Conservation (phyloP, 2,888 invertebrate genomes). For the Chalcosyrphus nemorum region DNA sequence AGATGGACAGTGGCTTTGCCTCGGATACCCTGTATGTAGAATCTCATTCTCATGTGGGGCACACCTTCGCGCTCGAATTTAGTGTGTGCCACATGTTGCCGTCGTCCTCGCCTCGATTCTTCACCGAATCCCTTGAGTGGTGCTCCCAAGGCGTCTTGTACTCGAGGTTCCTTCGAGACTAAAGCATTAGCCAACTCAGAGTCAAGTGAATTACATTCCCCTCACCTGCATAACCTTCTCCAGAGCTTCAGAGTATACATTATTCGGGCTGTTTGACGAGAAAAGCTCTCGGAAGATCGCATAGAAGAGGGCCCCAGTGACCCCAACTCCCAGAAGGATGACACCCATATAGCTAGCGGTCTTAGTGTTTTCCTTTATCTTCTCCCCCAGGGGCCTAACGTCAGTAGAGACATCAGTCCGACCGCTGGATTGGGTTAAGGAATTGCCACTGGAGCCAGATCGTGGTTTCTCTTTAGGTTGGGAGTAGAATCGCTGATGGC, state of each 20-base stretch:
- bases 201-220: slow-evolving; percentile 33
- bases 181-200: not conserved
- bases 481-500: slow-evolving; percentile 41
- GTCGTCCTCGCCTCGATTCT: slow-evolving; percentile 90
- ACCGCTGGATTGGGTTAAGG: slow-evolving; percentile 40
- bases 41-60: slow-evolving; percentile 93
- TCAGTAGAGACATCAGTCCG: slow-evolving; percentile 80
- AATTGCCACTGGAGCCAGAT: slow-evolving; percentile 12
- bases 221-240: slow-evolving; percentile 87
- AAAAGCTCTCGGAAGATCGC: slow-evolving; percentile 93
- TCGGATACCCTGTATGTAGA: slow-evolving; percentile 92
- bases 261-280: slow-evolving; percentile 93
- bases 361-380: slow-evolving; percentile 95
- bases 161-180: slow-evolving; percentile 85
- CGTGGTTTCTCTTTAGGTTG: slow-evolving; percentile 35
- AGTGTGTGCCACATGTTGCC: slow-evolving; percentile 92
- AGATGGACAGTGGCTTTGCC: slow-evolving; percentile 92
- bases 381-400: slow-evolving; percentile 87
- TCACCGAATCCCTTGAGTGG: slow-evolving; percentile 96
- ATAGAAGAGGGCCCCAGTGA: slow-evolving; percentile 92
- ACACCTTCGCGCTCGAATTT: slow-evolving; percentile 89
- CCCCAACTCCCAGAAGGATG: slow-evolving; percentile 90
- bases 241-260: slow-evolving; percentile 90
- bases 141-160: slow-evolving; percentile 92
- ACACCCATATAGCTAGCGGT: slow-evolving; percentile 93